phyloP scores from a whole-genome alignment of 2,797 vertebrate genomes.

The Neomorphus geoffroyi region DNA sequence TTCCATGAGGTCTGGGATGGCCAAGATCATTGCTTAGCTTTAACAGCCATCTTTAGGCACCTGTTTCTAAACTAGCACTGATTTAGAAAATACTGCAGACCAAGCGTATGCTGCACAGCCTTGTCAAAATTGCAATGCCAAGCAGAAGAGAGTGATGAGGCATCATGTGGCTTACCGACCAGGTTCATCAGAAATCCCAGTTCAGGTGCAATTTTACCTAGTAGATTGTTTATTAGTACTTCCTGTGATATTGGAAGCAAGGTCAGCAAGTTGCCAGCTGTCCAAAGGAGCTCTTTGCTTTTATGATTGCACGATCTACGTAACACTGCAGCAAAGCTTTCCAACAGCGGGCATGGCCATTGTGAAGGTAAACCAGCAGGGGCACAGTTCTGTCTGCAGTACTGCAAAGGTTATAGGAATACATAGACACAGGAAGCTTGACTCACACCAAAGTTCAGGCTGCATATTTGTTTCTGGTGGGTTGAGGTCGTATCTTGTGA shows the following conservation, averaged over 20 bases:
- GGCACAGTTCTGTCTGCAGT: background rate
- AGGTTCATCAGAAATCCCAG: background rate
- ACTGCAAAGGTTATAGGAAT: background rate
- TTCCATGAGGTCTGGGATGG: background rate
- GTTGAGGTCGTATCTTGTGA: background rate
- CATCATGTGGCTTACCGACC: background rate
- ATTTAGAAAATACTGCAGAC: background rate
- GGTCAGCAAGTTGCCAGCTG: background rate
- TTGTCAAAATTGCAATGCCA: background rate
- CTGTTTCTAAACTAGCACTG: background rate
- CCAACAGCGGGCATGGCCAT: background rate
- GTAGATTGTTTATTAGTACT: background rate
- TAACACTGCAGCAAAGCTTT: background rate
- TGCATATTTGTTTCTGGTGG: background rate
- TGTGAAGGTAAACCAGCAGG: background rate
- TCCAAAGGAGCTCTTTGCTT: background rate
- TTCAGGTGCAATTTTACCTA: background rate
- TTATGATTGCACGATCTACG: fast-evolving
- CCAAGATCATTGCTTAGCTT: background rate
- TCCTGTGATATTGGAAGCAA: background rate
- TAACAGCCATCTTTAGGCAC: background rate
- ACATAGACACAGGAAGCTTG: background rate
- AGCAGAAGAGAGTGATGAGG: background rate
- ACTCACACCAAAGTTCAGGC: background rate
- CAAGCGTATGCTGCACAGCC: background rate